Base-by-base conservation (phyloP, 2,797 vertebrate species). In the Sebastes flavidus region DNA sequence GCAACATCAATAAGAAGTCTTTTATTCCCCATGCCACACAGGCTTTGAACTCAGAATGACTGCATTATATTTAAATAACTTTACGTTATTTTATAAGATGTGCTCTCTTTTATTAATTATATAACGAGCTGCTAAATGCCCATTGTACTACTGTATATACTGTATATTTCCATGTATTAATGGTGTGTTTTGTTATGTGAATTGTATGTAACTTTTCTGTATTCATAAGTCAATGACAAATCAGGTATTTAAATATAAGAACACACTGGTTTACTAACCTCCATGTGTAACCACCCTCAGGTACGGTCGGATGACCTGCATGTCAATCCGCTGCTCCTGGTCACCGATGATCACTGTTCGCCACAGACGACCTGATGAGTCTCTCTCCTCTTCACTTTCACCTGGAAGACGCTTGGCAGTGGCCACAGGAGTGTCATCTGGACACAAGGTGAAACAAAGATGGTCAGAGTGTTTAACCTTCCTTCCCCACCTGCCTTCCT, bases 251-350 rank as follows among this genome's bases (percentile, higher is more conserved):
- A 12, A 67, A 66, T 65, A 25, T 25, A 63, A 52, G 12, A 9
- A 46, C 42, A 42, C 27, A 11, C 30, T 54, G 1, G n/a, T 4
- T 32, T 14, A 78, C 94, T 85, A 61, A 99, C 98, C 98, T 96
- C 98, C 98, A 0, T 99, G 98, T 0, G 98, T 99, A 85, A 99
- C 97, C 87, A 99, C 98, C 8, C 97, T 96, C 96, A 99, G 97
- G 94, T 98, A 99, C 0, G 98, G 97, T 65, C 97, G 95, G 94
- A 99, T 99, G 96, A 97, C 97, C 92, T 97, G 97, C 87, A 99
- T 97, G 93, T 99, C 98, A 1, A 99, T 99, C 12, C 98, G 93
- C 68, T 98, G 97, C 81, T 99, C 98, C 89, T 99, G 97, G 62
- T 99, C 98, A 0, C 98, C 98, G 0, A 99, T 97, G 91, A 99